Evolutionary conservation across 1,140 invertebrate species (phyloP).

Genomic region (Colletes latitarsis): DNA sequence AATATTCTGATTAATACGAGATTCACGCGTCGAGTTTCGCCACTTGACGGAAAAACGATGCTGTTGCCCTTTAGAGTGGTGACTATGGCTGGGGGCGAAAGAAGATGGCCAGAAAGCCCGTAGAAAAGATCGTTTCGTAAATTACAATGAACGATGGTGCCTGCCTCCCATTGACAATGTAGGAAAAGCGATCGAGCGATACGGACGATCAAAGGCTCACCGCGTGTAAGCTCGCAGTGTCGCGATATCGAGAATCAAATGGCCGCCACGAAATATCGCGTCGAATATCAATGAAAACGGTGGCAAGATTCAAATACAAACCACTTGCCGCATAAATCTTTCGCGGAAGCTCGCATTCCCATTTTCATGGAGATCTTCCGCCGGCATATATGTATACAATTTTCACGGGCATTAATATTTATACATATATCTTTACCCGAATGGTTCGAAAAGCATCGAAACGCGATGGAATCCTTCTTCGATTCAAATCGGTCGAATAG

Average conservation of each 20-base stretch:
- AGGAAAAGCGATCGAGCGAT: background rate
- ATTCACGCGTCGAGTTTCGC: background rate
- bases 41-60: background rate
- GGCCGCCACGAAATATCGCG: constrained; percentile 15
- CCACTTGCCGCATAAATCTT: constrained; percentile 29
- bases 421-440: constrained; percentile 14
- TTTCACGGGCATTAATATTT: constrained; percentile 40
- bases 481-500: background rate
- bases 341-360: background rate
- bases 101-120: too few species aligned
- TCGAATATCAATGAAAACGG: constrained; percentile 40
- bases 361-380: constrained; percentile 33
- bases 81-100: too few species aligned
- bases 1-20: constrained; percentile 33
- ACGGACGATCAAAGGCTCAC: background rate
- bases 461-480: constrained; percentile 10
- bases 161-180: background rate
- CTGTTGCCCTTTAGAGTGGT: too few species aligned
- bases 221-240: background rate
- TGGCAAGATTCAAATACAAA: constrained; percentile 23
- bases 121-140: too few species aligned
- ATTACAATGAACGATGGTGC: background rate
- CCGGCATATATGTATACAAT: constrained; percentile 16
- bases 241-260: constrained; percentile 19
- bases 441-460: constrained; percentile 7